phyloP scores from a whole-genome alignment of 64 coral and sea anemone species.

The Pocillopora damicornis region DNA sequence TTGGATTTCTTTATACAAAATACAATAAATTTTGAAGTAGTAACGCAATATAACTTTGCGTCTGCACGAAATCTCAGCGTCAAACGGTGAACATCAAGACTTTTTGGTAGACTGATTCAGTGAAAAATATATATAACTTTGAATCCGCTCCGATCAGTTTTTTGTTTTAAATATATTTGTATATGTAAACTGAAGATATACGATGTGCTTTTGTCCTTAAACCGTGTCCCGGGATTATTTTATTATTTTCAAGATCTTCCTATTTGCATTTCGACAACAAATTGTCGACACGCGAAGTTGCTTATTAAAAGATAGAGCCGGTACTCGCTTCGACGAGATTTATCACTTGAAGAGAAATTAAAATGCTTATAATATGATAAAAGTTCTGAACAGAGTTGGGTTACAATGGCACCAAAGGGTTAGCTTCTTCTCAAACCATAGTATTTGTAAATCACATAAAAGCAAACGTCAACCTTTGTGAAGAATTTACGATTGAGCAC shows the following conservation, averaged over 20 bases:
- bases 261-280: slow-evolving; percentile 43
- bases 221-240: background rate
- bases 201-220: background rate
- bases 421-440: background rate
- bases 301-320: background rate
- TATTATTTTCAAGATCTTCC: background rate
- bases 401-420: background rate
- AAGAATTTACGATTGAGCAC: background rate
- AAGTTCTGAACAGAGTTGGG: background rate
- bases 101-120: too few species aligned
- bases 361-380: background rate
- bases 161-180: too few species aligned
- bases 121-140: too few species aligned
- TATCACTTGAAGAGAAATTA: too few species aligned
- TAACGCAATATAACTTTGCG: background rate
- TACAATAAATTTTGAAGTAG: background rate
- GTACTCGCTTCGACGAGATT: background rate
- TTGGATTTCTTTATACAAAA: background rate
- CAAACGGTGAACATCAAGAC: background rate
- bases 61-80: background rate
- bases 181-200: too few species aligned
- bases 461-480: background rate
- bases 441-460: background rate
- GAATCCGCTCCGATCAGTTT: too few species aligned
- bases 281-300: slow-evolving; percentile 12